These are phyloP conservation scores for Emydoidea blandingii DNA, from an alignment of 2,797 vertebrate species.

Conservation along the genomic window DNA sequence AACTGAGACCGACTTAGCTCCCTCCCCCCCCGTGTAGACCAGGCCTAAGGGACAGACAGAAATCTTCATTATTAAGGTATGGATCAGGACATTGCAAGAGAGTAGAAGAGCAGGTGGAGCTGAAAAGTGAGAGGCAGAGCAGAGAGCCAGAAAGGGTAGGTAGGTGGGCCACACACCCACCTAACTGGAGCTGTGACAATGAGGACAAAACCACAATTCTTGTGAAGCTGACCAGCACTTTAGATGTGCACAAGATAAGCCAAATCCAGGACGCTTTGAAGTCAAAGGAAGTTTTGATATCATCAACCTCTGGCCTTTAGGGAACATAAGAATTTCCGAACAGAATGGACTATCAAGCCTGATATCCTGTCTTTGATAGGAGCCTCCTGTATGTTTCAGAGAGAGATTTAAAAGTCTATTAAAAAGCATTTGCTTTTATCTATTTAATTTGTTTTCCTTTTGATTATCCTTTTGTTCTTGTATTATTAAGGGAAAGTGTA, in stretches of 20 bases:
- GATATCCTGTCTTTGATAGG: background rate
- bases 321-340: background rate
- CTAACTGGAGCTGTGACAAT: background rate
- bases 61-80: background rate
- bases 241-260: background rate
- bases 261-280: background rate
- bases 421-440: background rate
- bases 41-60: background rate
- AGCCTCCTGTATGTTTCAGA: background rate
- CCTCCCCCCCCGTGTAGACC: too few species aligned
- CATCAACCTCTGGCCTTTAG: background rate
- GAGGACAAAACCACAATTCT: background rate
- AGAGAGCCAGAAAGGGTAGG: background rate
- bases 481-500: background rate
- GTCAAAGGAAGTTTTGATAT: background rate
- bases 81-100: background rate
- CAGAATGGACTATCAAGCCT: background rate
- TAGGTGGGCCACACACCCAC: background rate
- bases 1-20: too few species aligned
- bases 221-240: background rate
- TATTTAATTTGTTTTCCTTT: background rate
- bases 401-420: background rate
- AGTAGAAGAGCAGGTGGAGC: background rate
- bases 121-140: background rate
- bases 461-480: background rate